Conservation (phyloP, 2,797 vertebrate species). For the Falco biarmicus region DNA sequence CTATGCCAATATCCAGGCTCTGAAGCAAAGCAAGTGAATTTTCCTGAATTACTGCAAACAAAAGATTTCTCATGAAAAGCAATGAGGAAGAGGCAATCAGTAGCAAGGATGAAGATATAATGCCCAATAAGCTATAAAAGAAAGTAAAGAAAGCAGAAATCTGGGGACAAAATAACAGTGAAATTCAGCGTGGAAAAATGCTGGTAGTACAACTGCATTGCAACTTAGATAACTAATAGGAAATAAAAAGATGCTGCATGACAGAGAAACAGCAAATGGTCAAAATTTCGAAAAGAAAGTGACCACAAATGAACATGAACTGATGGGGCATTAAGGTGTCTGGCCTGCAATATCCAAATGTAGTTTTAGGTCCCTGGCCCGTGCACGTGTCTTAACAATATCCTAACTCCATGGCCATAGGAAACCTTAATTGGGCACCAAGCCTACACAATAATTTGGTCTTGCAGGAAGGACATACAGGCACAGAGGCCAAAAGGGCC, state of each 20-base stretch:
- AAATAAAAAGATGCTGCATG: background rate
- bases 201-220: background rate
- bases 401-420: background rate
- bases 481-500: background rate
- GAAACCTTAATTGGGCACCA: background rate
- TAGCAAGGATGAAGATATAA: background rate
- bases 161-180: background rate
- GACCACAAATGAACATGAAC: background rate
- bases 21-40: background rate
- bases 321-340: background rate
- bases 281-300: background rate
- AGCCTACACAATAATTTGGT: background rate
- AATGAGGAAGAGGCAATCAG: background rate
- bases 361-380: background rate
- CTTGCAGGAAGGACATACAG: background rate
- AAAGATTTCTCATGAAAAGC: background rate
- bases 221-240: background rate
- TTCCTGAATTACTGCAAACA: background rate
- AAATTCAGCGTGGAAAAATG: background rate
- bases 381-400: background rate
- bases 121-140: background rate
- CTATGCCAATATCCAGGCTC: background rate
- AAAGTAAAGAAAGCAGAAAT: background rate
- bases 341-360: background rate
- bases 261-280: background rate